phyloP scores from a whole-genome alignment of 2,888 invertebrate species.

The Drosophila imparisetae region DNA sequence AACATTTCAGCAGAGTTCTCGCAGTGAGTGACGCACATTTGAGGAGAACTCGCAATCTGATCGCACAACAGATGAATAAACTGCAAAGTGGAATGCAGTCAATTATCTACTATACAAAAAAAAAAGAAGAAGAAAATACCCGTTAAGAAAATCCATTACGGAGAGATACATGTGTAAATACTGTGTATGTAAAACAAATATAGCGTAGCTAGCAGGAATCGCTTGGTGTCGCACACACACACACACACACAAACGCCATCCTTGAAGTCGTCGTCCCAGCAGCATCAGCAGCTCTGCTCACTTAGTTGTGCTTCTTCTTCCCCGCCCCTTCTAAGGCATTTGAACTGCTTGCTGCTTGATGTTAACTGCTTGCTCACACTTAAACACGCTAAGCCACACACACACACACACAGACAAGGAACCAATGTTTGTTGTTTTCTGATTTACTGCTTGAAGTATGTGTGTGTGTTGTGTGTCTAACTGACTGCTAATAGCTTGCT shows the following conservation, averaged over 20 bases:
- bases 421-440: constrained; percentile 6
- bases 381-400: background rate
- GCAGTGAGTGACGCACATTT: background rate
- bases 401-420: background rate
- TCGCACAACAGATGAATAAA: background rate
- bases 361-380: background rate
- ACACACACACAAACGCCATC: background rate
- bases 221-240: background rate
- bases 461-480: background rate
- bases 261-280: background rate
- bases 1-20: background rate
- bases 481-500: constrained; percentile 28
- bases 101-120: background rate
- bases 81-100: background rate
- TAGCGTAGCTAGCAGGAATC: background rate
- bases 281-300: background rate
- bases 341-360: background rate
- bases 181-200: background rate
- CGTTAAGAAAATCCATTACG: background rate
- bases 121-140: background rate
- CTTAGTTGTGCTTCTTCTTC: background rate
- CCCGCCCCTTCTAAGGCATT: background rate
- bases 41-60: background rate
- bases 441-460: constrained; percentile 29
- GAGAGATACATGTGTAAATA: background rate